Conservation (phyloP, 2,113 vertebrate species). For the Lamprologus callipterus region DNA sequence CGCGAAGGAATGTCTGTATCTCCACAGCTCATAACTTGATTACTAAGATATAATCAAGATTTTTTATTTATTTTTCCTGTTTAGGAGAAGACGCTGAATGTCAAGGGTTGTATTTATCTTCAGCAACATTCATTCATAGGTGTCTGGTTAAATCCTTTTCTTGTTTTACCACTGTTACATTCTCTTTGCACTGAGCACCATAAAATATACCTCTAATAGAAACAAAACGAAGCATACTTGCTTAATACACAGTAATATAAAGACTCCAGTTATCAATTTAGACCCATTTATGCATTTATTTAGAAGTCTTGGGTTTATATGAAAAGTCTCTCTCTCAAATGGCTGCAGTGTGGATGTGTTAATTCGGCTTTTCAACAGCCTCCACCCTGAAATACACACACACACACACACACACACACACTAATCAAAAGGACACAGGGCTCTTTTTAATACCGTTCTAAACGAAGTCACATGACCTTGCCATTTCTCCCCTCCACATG, state of each 20-base stretch:
- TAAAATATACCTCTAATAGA: background rate
- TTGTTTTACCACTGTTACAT: background rate
- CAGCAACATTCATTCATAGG: background rate
- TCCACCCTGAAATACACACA: background rate
- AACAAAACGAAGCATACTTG: background rate
- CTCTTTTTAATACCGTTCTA: constrained; percentile 41
- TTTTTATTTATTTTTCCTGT: background rate
- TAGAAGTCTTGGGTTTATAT: background rate
- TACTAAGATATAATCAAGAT: background rate
- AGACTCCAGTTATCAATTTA: background rate
- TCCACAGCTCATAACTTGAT: background rate
- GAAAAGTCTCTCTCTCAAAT: background rate
- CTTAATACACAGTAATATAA: background rate
- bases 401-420: background rate
- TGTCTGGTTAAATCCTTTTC: background rate
- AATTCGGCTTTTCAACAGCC: constrained; percentile 36
- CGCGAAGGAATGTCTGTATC: background rate
- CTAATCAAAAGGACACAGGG: constrained; percentile 47
- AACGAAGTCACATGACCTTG: constrained; percentile 53
- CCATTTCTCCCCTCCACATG: background rate
- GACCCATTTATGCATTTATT: background rate
- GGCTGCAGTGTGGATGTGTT: constrained; percentile 5
- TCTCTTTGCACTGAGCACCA: background rate
- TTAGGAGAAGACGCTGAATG: background rate
- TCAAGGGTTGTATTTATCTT: background rate